These are phyloP conservation scores for Oikopleura albicans DNA, from an alignment of 23 tunicate genomes.

Conservation along the genomic window DNA sequence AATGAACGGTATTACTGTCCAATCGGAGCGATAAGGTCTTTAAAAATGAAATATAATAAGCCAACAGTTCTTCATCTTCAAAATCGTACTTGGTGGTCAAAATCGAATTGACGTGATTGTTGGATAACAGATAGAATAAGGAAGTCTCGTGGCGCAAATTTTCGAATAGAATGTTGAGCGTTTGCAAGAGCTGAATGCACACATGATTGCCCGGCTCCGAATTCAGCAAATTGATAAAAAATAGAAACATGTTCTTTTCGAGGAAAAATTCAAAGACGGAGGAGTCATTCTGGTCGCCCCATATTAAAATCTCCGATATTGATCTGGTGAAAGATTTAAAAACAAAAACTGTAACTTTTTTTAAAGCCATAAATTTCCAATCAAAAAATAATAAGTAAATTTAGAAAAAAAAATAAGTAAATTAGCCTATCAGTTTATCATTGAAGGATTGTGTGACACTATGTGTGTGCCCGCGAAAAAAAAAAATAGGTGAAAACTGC, in stretches of 20 bases:
- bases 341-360: too few relatives aligned
- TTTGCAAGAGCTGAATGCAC: constrained; percentile 91
- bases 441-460: too few relatives aligned
- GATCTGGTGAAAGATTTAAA: too few relatives aligned
- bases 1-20: constrained; percentile 79
- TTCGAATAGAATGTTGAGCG: constrained; percentile 83
- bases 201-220: constrained; percentile 96
- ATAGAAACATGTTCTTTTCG: constrained; percentile 92
- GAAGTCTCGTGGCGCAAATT: constrained; percentile 96
- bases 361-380: too few relatives aligned
- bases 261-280: constrained; percentile 95
- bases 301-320: constrained; percentile 87
- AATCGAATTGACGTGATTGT: constrained; percentile 91
- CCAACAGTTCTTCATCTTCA: constrained; percentile 96
- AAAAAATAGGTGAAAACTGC: too few relatives aligned
- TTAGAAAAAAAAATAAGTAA: too few relatives aligned
- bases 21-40: constrained; percentile 75
- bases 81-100: constrained; percentile 90
- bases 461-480: too few relatives aligned
- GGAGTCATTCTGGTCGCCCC: constrained; percentile 99
- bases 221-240: constrained; percentile 74
- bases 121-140: constrained; percentile 79
- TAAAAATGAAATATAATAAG: constrained; percentile 87
- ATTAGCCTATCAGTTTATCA: too few relatives aligned
- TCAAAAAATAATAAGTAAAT: too few relatives aligned